Conservation (phyloP, 2,113 vertebrate species). For the Terrapene triunguis region DNA sequence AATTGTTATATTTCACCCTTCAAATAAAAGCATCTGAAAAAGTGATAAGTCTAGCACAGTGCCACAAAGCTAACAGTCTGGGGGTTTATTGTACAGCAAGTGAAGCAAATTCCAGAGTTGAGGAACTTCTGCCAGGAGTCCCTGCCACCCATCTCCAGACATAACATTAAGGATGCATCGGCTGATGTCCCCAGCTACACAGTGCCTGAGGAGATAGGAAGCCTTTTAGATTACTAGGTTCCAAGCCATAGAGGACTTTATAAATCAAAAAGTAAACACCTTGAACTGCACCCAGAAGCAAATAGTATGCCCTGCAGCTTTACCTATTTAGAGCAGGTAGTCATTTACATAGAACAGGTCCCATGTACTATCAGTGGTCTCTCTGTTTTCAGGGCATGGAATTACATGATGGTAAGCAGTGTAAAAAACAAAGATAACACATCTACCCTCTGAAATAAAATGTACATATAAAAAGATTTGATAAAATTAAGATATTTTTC, state of each 20-base stretch:
- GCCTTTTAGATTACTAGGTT: not conserved
- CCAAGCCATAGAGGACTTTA: not conserved
- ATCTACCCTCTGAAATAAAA: not conserved
- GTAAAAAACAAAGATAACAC: not conserved
- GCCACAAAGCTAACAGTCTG: not conserved
- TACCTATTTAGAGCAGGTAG: not conserved
- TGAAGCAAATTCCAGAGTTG: not conserved
- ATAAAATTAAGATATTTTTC: not conserved
- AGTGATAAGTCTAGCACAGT: slow-evolving; percentile 20
- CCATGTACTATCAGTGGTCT: not conserved
- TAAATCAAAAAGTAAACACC: slow-evolving; percentile 13
- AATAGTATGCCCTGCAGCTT: not conserved
- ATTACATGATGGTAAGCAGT: not conserved
- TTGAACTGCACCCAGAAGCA: not conserved
- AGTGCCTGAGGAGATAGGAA: not conserved
- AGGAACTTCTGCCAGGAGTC: not conserved
- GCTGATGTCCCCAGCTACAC: not conserved
- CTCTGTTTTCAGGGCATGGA: not conserved
- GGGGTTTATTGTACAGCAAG: not conserved
- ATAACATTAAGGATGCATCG: not conserved
- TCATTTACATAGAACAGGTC: not conserved
- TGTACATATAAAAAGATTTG: not conserved
- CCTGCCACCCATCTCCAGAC: not conserved
- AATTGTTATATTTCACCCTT: not conserved
- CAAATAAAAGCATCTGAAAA: not conserved